Conservation (phyloP, 2,888 invertebrate genomes). For the Clepsis dumicolana region DNA sequence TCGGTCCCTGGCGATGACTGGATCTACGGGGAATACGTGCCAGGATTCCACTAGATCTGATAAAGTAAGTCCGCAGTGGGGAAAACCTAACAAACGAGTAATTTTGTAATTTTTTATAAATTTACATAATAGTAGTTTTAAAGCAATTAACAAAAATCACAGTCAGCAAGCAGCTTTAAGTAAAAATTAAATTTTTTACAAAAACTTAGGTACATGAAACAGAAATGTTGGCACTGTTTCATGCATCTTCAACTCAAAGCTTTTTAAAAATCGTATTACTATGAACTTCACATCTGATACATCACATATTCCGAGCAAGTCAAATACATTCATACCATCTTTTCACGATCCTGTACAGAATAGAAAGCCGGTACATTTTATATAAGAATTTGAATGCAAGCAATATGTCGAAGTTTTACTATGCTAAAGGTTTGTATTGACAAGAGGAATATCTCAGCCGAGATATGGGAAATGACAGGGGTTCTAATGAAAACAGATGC, state of each 20-base stretch:
- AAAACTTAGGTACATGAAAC: no score
- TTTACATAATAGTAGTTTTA: no score
- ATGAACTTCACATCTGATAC: constrained; percentile 7
- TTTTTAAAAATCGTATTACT: background rate
- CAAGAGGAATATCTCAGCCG: background rate
- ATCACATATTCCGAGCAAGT: constrained; percentile 33
- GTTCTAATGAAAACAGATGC: constrained; percentile 16
- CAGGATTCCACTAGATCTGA: constrained; percentile 8
- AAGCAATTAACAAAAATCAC: no score
- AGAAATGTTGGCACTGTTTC: background rate
- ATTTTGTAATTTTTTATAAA: background rate
- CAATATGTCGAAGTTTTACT: constrained; percentile 25
- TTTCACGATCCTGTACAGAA: constrained; percentile 22
- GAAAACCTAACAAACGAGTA: background rate
- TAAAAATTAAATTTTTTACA: no score
- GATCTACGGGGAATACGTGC: constrained; percentile 14
- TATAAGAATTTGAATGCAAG: constrained; percentile 15
- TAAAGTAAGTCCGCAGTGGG: background rate
- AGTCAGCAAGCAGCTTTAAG: no score
- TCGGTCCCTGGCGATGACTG: background rate
- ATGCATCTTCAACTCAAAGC: background rate
- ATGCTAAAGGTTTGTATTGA: constrained; percentile 30
- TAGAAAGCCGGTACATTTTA: constrained; percentile 35
- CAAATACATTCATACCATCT: constrained; percentile 36
- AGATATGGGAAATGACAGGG: constrained; percentile 11